These are phyloP conservation scores for Ailuropoda melanoleuca DNA, from an alignment of 2,113 vertebrate species.

Conservation along the genomic window DNA sequence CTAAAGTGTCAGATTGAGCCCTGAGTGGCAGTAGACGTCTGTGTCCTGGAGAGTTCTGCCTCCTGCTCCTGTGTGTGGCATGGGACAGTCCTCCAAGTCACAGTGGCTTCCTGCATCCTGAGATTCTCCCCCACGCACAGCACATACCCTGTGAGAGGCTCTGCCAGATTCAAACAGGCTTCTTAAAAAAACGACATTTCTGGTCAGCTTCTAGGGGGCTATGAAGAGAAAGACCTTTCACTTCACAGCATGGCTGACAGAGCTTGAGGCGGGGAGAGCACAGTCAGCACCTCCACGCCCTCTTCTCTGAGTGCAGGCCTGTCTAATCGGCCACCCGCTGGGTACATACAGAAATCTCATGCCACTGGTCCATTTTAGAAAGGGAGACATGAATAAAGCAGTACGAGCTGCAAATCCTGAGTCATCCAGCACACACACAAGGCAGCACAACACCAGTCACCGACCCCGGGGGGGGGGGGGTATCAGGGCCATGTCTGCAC, in stretches of 20 bases:
- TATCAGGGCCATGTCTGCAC: background rate
- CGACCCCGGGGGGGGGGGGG: background rate
- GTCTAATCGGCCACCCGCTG: rapidly evolving
- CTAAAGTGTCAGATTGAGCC: background rate
- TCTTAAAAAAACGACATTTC: background rate
- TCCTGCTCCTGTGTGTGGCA: rapidly evolving
- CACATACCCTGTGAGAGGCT: background rate
- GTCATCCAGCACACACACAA: no score
- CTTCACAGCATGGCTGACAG: rapidly evolving
- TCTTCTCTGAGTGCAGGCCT: rapidly evolving
- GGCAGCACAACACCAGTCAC: rapidly evolving
- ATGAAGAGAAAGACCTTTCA: rapidly evolving
- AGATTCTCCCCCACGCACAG: background rate
- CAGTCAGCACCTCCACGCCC: rapidly evolving
- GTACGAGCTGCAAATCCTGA: no score
- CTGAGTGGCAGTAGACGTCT: rapidly evolving
- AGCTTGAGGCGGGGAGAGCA: rapidly evolving
- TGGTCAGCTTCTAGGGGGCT: background rate
- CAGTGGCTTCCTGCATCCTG: rapidly evolving
- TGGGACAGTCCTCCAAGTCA: rapidly evolving
- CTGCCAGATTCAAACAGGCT: background rate
- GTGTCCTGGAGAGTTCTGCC: rapidly evolving
- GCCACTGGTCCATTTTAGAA: rapidly evolving
- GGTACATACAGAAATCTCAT: rapidly evolving
- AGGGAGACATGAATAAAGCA: rapidly evolving